Evolutionary conservation across 2,888 invertebrate species (phyloP), one percentile per base, ranked within the genome.

Genomic region (Elysia crispata): DNA sequence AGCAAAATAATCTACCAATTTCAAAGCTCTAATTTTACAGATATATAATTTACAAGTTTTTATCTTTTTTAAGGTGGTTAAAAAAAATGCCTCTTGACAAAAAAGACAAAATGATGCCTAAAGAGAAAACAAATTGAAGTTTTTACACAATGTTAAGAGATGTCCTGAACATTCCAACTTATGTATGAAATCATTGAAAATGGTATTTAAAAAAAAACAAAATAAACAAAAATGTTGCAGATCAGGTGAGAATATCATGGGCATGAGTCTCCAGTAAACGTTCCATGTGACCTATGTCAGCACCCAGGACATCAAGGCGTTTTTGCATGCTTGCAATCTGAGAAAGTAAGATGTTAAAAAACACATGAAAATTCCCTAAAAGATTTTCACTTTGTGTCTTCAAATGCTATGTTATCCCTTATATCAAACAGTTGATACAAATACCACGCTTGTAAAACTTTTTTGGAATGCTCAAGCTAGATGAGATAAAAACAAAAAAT

Each of bases 241-340:
- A 41, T 67, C 81, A 92, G 78, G 95, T 95, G 83, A 96, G 93
- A 91, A 96, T 96, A 91, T 96, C 96, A 73, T 94, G 94, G n/a
- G 96, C 96, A 89, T 95, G 94, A 60, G 94, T 94, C 92, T 96
- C 95, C 80, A 96, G 93, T 81, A 96, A 91, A 81, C 93, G 93
- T 90, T 96, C 95, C 95, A 96, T 96, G 54, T 94, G 93, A 83
- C 94, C 94, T 6, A 96, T 95, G 87, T 96, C 95, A 86, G 94
- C 94, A 88, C 95, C 95, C 96, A 96, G 96, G 70, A 94, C 93
- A 81, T 95, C 94, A 72, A 96, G 92, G 84, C 95, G 94, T 81
- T 94, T 94, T 83, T 95, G 94, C 95, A 96, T 95, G 50, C 94
- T 94, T 3, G 94, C 92, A 86, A 96, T 95, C 94, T 96, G 94